Percentiles rank a stretch among this genome's conserved stretches.
phyloP scores from a whole-genome alignment of 2,888 invertebrate species.

The Chrysolina americana region DNA sequence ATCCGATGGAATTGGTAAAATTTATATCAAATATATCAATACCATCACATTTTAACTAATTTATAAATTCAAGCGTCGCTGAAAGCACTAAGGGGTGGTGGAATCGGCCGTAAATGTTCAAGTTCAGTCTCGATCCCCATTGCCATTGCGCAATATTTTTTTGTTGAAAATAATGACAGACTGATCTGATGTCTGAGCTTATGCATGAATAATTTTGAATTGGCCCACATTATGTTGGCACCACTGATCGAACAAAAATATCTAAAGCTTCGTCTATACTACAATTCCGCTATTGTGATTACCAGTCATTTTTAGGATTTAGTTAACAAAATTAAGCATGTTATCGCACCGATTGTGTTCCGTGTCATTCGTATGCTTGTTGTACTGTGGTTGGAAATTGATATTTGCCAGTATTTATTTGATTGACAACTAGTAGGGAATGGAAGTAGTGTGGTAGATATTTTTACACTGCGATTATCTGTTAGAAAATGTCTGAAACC shows the following conservation, averaged over 20 bases:
- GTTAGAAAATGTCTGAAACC: conserved; percentile 64
- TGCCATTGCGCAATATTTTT: no score
- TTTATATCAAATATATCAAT: no score
- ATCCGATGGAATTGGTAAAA: no score
- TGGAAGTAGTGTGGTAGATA: conserved; percentile 30
- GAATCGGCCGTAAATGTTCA: no score
- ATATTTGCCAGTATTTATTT: conserved; percentile 9
- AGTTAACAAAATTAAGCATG: background rate
- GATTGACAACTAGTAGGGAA: conserved; percentile 28
- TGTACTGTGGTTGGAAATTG: background rate
- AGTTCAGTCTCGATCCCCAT: no score
- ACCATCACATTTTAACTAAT: no score
- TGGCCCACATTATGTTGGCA: background rate
- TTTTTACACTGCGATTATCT: conserved; percentile 9
- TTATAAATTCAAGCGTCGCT: no score
- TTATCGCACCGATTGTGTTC: background rate
- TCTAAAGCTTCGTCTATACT: background rate
- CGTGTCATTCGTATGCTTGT: background rate
- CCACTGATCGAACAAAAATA: background rate
- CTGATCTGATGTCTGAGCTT: no score
- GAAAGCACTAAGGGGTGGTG: no score
- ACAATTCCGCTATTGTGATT: background rate
- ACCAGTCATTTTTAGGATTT: background rate
- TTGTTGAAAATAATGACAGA: no score
- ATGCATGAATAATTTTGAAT: no score